These are phyloP conservation scores for Alloscopus bannaensis DNA, from an alignment of 2,888 invertebrate species.

Conservation along the genomic window DNA sequence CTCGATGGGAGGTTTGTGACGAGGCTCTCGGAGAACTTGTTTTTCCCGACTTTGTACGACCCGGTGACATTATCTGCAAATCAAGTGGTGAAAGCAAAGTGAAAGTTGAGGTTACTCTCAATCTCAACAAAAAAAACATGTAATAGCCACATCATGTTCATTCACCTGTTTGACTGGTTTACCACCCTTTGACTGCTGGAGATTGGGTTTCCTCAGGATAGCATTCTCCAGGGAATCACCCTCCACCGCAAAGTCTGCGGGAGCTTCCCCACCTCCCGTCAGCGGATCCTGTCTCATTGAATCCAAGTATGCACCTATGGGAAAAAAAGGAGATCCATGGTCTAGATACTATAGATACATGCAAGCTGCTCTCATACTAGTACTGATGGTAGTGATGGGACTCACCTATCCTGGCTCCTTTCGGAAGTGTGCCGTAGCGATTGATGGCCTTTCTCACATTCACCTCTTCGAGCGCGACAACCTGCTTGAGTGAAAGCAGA, in stretches of 20 bases:
- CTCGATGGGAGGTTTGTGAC: conserved; percentile 70
- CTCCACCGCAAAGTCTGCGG: conserved; percentile 67
- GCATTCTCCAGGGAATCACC: conserved; percentile 79
- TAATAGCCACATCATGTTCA: too few species aligned
- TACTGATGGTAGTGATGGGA: too few species aligned
- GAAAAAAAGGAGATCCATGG: too few species aligned
- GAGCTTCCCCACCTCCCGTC: conserved; percentile 75
- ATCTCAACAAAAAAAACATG: too few species aligned
- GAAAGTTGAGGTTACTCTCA: background rate
- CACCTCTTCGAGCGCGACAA: conserved; percentile 95
- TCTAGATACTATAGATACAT: too few species aligned
- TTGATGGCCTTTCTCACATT: conserved; percentile 96
- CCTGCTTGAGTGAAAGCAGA: conserved; percentile 79
- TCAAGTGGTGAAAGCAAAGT: background rate
- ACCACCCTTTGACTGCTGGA: conserved; percentile 67
- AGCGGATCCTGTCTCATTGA: conserved; percentile 88
- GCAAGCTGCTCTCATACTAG: too few species aligned
- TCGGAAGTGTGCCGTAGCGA: conserved; percentile 97
- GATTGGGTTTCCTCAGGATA: conserved; percentile 82
- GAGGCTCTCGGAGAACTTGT: conserved; percentile 66
- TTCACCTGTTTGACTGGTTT: conserved; percentile 65
- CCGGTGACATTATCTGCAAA: conserved; percentile 66
- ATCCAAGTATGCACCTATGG: conserved; percentile 92
- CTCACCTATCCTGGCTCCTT: conserved; percentile 91
- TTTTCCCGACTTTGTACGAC: conserved; percentile 43